Evolutionary conservation across 2,888 invertebrate genomes (phyloP).

Genomic region (Biston stratarius): DNA sequence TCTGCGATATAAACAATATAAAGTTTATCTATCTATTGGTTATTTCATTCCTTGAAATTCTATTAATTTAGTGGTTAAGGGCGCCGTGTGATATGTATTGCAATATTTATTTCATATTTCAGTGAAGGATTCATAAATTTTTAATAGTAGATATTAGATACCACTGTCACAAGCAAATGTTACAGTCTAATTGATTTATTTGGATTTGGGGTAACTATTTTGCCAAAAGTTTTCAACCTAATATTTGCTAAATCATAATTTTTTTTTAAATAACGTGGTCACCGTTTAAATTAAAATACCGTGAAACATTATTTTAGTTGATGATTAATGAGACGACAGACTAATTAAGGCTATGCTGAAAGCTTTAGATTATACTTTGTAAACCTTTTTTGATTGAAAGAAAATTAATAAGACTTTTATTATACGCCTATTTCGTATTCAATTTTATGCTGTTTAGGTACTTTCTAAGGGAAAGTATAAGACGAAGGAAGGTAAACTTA

Average conservation of each 20-base stretch:
- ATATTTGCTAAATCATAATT: neutral
- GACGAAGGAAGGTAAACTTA: too few relatives aligned
- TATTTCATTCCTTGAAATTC: too few relatives aligned
- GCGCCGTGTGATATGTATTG: too few relatives aligned
- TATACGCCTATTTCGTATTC: neutral
- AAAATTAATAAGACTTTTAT: neutral
- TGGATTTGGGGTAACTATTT: neutral
- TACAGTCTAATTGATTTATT: neutral
- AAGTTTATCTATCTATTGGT: too few relatives aligned
- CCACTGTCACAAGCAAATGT: neutral
- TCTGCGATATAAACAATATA: too few relatives aligned
- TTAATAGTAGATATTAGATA: too few relatives aligned
- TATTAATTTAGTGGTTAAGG: too few relatives aligned
- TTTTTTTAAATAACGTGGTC: neutral
- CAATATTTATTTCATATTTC: too few relatives aligned
- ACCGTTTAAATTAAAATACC: constrained; percentile 6
- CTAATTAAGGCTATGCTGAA: constrained; percentile 10
- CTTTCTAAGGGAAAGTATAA: too few relatives aligned
- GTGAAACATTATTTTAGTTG: neutral
- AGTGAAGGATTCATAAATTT: too few relatives aligned
- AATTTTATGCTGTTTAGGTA: neutral
- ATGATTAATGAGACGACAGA: constrained; percentile 11
- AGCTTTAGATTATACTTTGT: constrained; percentile 8
- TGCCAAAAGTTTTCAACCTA: neutral
- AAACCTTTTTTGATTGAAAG: constrained; percentile 5